A percentile compares a stretch with the other conserved stretches of the same genome.
These are phyloP conservation scores for Nephrotoma flavescens DNA, from an alignment of 2,888 invertebrate species.

Conservation along the genomic window DNA sequence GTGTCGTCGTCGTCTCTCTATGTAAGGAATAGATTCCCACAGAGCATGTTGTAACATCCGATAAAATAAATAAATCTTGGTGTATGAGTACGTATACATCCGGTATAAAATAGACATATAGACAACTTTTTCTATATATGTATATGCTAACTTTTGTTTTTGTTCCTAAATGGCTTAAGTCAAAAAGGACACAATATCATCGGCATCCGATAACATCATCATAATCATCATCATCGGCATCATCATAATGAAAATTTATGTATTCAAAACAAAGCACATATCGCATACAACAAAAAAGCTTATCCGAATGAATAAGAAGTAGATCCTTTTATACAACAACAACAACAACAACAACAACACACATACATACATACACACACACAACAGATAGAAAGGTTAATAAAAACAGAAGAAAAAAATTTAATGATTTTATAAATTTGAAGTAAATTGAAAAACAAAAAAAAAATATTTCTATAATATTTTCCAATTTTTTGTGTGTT, in stretches of 20 bases:
- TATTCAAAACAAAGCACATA: background rate
- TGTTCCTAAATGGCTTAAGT: background rate
- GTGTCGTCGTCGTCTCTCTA: no score
- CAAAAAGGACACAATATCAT: background rate
- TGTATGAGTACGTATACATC: background rate
- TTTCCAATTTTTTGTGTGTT: background rate
- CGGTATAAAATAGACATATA: background rate
- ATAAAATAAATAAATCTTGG: background rate
- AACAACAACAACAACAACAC: background rate
- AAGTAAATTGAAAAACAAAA: background rate
- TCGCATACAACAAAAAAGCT: background rate
- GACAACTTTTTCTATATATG: background rate
- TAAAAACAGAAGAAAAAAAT: background rate
- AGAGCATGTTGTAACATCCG: background rate
- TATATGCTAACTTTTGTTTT: background rate
- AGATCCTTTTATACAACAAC: background rate
- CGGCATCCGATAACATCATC: background rate
- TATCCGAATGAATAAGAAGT: background rate
- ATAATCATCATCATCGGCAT: background rate
- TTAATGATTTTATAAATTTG: background rate
- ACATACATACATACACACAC: no score
- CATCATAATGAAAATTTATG: background rate
- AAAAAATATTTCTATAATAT: background rate
- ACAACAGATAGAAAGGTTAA: background rate
- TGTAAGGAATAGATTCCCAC: background rate